Evolutionary conservation across 2,113 vertebrate species (phyloP).

Genomic region (Thryonomys swinderianus): DNA sequence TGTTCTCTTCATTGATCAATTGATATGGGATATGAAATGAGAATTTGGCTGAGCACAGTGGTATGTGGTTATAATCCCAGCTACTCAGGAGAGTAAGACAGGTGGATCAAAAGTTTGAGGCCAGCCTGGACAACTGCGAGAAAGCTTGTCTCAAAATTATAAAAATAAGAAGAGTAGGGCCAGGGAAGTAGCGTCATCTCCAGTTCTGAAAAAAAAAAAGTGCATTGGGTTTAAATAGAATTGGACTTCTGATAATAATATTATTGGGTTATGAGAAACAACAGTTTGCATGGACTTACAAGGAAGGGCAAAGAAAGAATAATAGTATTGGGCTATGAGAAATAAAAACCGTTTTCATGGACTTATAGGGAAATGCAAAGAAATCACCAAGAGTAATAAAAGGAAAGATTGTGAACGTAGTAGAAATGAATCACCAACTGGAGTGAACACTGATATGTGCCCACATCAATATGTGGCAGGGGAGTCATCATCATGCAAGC

Average conservation of each 20-base stretch:
- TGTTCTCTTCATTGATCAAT: background rate
- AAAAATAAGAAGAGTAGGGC: background rate
- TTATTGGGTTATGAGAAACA: background rate
- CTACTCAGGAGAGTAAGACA: background rate
- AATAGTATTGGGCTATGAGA: background rate
- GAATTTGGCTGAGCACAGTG: background rate
- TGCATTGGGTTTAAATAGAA: background rate
- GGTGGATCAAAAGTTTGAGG: background rate
- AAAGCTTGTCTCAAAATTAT: background rate
- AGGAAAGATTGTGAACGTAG: conserved; percentile 10
- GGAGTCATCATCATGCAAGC: too few species aligned
- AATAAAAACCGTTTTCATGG: background rate
- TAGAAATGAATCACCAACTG: conserved; percentile 5
- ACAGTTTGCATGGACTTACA: background rate
- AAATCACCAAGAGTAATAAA: conserved; percentile 2
- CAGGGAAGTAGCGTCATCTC: background rate
- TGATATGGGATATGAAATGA: background rate
- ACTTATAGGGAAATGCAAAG: background rate
- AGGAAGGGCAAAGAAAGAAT: background rate
- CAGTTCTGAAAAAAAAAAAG: background rate
- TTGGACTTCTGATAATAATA: background rate
- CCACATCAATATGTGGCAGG: background rate
- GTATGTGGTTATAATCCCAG: background rate
- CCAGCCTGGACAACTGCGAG: background rate
- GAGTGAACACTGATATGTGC: background rate